These are phyloP conservation scores for Nothobranchius furzeri DNA, from an alignment of 2,113 vertebrate species.

Conservation along the genomic window DNA sequence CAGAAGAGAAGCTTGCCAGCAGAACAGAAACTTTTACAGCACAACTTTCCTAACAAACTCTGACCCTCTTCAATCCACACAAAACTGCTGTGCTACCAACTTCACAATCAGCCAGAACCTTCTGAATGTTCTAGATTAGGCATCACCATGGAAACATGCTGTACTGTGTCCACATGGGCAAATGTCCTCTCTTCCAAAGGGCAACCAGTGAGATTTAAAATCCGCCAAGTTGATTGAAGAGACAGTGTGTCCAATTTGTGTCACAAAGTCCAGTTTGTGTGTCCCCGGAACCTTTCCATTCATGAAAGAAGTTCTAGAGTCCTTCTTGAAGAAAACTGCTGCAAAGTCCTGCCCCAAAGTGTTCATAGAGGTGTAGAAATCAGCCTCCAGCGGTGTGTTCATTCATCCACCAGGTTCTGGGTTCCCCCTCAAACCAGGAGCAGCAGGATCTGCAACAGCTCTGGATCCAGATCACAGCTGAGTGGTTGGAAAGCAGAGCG, in stretches of 20 bases:
- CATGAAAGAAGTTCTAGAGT: background rate
- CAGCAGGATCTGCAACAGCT: background rate
- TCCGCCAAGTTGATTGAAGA: background rate
- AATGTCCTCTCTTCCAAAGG: background rate
- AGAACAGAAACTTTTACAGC: background rate
- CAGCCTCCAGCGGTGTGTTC: background rate
- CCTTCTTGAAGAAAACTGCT: background rate
- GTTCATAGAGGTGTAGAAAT: background rate
- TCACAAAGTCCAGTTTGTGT: background rate
- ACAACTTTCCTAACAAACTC: background rate
- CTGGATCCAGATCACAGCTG: background rate
- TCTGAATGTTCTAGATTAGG: too few relatives aligned
- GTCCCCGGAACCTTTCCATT: background rate
- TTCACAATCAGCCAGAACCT: background rate
- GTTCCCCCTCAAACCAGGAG: too few relatives aligned
- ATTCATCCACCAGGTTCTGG: background rate
- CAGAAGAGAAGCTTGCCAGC: conserved; percentile 15
- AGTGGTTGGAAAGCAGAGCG: background rate
- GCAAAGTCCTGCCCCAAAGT: background rate
- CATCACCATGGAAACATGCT: background rate
- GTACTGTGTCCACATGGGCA: background rate
- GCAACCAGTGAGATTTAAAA: background rate
- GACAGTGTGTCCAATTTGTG: background rate
- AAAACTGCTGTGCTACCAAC: background rate
- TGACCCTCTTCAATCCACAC: background rate